Evolutionary conservation across 1,140 invertebrate species (phyloP), one percentile per base, ranked within the genome.

Genomic region (Cherax quadricarinatus): DNA sequence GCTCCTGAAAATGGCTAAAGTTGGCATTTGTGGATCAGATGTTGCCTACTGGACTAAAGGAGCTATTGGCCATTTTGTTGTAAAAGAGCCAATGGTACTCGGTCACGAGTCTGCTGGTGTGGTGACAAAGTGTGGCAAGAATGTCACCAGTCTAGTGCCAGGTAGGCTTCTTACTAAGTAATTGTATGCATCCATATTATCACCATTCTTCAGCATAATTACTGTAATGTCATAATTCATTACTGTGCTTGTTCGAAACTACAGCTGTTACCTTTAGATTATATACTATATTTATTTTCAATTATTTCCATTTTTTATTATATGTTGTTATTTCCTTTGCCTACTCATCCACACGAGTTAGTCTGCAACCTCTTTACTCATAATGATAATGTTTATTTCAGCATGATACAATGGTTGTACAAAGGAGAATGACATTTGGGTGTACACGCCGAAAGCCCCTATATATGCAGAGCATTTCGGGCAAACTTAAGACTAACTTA

Each of bases 21-120:
- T 99, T 88, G 98, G 98, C 60, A 99, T 99, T 93, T 99, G 99
- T 95, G 98, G 98, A 0, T 99, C 98, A 0, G 98, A 99, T 95
- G 98, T 99, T 5, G 98, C 98, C 95, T 99, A 99, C 95, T 96
- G 98, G 94, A 96, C 97, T 4, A 95, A 97, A 93, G 98, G 98
- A n/a, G 94, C 96, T 49, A 99, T 98, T 95, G 98, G 97, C 0
- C 96, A 97, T 94, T 99, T 98, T 94, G 95, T 98, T 24, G 96
- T 99, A 0, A 96, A 96, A 82, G 95, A 96, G 93, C 98, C 98
- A 18, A 98, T 99, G 98, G 96, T 98, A 75, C 97, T 99, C 94
- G 98, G 98, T 0, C 98, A 99, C 94, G 98, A 99, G 95, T 96
- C 98, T 4, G 96, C 97, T 4, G 98, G 97, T 21, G 96, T 96